These are phyloP conservation scores for Metridium senile DNA, from an alignment of 92 coral and sea anemone genomes.

Conservation along the genomic window DNA sequence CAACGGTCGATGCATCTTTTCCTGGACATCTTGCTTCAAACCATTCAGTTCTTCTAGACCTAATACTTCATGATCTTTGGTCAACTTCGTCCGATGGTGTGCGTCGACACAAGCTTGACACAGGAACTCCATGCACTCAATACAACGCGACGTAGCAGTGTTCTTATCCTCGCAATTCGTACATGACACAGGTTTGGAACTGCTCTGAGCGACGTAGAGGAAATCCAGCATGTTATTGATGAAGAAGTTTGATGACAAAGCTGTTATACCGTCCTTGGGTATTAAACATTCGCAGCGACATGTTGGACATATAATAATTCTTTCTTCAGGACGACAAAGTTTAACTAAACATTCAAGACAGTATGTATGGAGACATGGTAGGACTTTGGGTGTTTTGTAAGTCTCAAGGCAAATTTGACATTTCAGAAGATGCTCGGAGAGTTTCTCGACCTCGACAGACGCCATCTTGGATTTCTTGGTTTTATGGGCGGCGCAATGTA, in stretches of 20 bases:
- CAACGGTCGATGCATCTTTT: conserved; percentile 88
- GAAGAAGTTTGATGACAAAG: conserved; percentile 89
- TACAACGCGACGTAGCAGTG: conserved; percentile 85
- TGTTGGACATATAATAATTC: conserved; percentile 84
- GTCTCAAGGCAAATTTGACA: conserved; percentile 97
- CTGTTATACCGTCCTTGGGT: conserved; percentile 87
- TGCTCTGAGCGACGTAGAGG: conserved; percentile 86
- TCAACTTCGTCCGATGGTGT: conserved; percentile 84
- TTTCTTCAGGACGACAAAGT: conserved; percentile 79
- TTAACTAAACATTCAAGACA: conserved; percentile 88
- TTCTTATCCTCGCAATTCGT: conserved; percentile 90
- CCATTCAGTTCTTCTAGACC: conserved; percentile 84
- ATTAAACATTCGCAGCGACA: conserved; percentile 83
- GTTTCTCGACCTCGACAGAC: conserved; percentile 95
- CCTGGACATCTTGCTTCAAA: conserved; percentile 73
- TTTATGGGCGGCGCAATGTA: no score
- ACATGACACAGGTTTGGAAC: conserved; percentile 82
- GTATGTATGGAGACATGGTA: conserved; percentile 93
- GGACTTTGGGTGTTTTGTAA: conserved; percentile 84
- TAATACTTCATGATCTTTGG: conserved; percentile 94
- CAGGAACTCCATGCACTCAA: conserved; percentile 95
- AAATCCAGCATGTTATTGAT: conserved; percentile 98
- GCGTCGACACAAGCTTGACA: conserved; percentile 95
- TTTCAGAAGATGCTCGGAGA: conserved; percentile 92
- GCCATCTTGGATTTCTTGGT: conserved; percentile 58